phyloP scores from a whole-genome alignment of 2,113 vertebrate genomes.

The Podilymbus podiceps region DNA sequence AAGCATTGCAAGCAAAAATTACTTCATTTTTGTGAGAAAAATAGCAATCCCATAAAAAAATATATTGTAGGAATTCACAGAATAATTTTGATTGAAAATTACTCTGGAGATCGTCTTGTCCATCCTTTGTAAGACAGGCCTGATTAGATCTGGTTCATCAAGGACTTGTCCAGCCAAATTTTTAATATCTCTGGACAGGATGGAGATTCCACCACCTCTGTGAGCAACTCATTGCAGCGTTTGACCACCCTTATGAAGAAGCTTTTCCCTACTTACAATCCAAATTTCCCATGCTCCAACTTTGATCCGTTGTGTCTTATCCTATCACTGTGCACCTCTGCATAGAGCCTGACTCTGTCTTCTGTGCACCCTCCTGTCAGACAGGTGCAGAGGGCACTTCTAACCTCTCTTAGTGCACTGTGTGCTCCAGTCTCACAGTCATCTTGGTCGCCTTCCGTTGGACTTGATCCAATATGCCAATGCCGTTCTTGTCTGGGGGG shows the following conservation, averaged over 20 bases:
- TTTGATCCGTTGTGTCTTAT: neutral
- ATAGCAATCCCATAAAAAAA: neutral
- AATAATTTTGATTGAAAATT: neutral
- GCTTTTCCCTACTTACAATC: neutral
- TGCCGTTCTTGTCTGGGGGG: neutral
- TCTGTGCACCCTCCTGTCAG: neutral
- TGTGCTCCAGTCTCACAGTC: neutral
- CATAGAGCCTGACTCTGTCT: neutral
- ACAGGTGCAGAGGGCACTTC: neutral
- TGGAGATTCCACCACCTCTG: neutral
- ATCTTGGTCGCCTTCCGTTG: neutral
- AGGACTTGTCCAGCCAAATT: neutral
- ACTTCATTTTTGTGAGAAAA: neutral
- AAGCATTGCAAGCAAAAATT: neutral
- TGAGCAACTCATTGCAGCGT: neutral
- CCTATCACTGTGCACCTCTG: neutral
- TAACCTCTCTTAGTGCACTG: neutral
- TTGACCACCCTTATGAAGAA: neutral
- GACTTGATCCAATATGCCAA: neutral
- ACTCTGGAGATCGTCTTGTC: neutral
- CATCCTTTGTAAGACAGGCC: neutral
- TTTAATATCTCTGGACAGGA: neutral
- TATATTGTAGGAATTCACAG: neutral
- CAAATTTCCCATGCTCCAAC: neutral
- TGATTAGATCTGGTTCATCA: neutral